A percentile compares a stretch with the other conserved stretches of the same genome.
Evolutionary conservation across 2,888 invertebrate species (phyloP).

Genomic region (Pristionchus exspectatus): DNA sequence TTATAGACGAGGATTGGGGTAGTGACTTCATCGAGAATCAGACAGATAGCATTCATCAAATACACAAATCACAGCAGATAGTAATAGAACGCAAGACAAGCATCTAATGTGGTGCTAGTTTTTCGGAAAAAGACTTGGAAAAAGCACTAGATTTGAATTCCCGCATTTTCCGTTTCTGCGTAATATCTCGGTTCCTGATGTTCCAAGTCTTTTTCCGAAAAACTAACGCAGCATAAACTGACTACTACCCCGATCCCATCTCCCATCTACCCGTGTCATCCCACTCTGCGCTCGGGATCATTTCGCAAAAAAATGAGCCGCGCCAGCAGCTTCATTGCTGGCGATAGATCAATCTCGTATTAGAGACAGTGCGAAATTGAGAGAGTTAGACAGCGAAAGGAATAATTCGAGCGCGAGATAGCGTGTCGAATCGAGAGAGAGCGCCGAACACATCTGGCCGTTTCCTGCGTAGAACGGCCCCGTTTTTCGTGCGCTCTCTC

Average conservation of each 20-base stretch:
- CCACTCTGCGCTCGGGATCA: neutral
- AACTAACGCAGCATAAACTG: no score
- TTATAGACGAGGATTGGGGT: no score
- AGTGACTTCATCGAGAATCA: no score
- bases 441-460: slow-evolving; percentile 33
- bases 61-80: no score
- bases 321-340: neutral
- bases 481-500: slow-evolving; percentile 8
- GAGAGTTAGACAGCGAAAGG: neutral
- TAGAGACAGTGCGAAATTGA: neutral
- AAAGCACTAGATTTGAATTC: no score
- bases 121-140: no score
- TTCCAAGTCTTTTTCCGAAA: no score
- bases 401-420: slow-evolving; percentile 9
- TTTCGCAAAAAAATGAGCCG: neutral
- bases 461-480: neutral
- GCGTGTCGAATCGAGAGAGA: slow-evolving; percentile 22
- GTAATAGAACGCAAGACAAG: neutral
- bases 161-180: no score
- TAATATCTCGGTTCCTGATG: no score
- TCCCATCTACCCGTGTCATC: neutral
- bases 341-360: slow-evolving; percentile 9
- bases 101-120: no score
- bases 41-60: no score
- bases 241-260: slow-evolving; percentile 12